Conservation (phyloP, 2,113 vertebrate genomes). For the Campylomormyrus tamandua region DNA sequence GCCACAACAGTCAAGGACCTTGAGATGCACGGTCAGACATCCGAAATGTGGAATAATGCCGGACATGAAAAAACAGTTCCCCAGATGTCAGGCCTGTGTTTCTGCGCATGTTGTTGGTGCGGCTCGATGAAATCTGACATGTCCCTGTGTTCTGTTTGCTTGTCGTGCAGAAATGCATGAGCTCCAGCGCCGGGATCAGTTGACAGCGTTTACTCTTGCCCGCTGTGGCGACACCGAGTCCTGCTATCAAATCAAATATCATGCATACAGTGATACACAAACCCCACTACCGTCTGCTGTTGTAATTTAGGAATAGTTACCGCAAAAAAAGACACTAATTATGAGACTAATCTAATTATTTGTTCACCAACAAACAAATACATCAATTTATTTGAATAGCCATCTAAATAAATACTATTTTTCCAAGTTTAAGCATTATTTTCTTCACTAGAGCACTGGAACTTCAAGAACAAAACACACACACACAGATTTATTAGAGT, state of each 20-base stretch:
- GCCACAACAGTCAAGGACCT: neutral
- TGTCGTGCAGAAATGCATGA: neutral
- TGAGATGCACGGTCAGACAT: neutral
- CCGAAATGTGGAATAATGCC: neutral
- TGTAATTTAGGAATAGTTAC: neutral
- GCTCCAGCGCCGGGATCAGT: neutral
- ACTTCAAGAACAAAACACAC: neutral
- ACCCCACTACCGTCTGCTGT: neutral
- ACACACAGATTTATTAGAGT: neutral
- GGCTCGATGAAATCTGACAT: neutral
- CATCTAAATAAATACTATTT: neutral
- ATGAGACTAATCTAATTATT: neutral
- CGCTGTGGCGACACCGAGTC: neutral
- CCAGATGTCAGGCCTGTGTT: neutral
- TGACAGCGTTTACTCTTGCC: neutral
- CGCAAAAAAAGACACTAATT: neutral
- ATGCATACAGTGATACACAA: neutral
- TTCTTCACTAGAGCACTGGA: neutral
- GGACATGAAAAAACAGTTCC: neutral
- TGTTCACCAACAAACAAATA: neutral
- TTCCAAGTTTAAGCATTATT: neutral
- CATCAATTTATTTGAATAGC: neutral
- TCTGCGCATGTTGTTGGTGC: neutral
- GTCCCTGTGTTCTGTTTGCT: neutral
- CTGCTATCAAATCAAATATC: neutral